Percentiles rank a stretch among this genome's conserved stretches.
These are phyloP conservation scores for Anolis carolinensis DNA, from an alignment of 2,113 vertebrate species.

Conservation along the genomic window DNA sequence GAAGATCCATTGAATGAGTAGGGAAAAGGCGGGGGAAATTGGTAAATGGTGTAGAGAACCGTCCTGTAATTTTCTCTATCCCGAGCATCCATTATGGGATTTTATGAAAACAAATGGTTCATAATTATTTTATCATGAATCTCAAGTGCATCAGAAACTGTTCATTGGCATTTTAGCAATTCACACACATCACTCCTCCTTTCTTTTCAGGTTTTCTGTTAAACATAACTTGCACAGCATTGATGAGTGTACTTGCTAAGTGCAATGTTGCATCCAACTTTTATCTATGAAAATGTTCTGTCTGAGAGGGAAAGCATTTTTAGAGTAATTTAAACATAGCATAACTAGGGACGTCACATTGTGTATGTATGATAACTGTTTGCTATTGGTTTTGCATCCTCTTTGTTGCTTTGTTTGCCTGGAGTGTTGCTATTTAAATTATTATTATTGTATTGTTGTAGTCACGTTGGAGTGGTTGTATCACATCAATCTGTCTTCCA, in stretches of 20 bases:
- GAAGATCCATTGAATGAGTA: neutral
- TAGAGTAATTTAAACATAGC: too few species aligned
- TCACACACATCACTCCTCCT: conserved; percentile 27
- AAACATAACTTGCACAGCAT: conserved; percentile 8
- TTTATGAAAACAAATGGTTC: neutral
- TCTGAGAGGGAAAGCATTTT: neutral
- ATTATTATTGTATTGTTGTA: too few species aligned
- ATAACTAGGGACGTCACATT: neutral
- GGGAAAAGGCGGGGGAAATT: neutral
- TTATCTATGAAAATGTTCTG: neutral
- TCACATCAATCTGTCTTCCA: neutral
- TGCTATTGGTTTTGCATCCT: too few species aligned
- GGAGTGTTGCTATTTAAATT: too few species aligned
- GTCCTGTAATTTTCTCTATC: neutral
- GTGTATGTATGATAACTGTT: neutral
- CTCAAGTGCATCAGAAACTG: conserved; percentile 21
- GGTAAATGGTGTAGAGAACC: neutral
- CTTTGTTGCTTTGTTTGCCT: neutral
- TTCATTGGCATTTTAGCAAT: conserved; percentile 30
- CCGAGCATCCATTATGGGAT: neutral
- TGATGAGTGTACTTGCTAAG: conserved; percentile 20
- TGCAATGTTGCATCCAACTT: neutral
- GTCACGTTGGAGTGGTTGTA: neutral
- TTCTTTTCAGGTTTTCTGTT: neutral
- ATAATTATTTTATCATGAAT: conserved; percentile 1